phyloP scores from a whole-genome alignment of 2,888 invertebrate species.

The Spicauda simplicius region DNA sequence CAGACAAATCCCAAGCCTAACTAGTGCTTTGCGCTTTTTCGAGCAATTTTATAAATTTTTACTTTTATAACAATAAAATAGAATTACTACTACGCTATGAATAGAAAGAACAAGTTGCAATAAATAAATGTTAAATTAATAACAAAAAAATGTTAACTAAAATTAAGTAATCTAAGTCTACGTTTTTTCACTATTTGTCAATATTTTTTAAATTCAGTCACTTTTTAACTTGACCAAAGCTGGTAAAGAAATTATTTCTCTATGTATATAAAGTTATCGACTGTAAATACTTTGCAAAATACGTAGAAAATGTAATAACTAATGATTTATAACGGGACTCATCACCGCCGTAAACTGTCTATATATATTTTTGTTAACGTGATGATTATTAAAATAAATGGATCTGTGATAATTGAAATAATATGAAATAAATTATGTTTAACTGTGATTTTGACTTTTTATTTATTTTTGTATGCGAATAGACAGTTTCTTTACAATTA shows the following conservation, averaged over 20 bases:
- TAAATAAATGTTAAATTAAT: not conserved
- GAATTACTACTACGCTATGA: not conserved
- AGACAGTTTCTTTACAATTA: no score
- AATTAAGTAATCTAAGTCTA: no score
- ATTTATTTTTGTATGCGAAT: not conserved
- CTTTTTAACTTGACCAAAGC: conserved; percentile 25
- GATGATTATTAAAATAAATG: conserved; percentile 84
- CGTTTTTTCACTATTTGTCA: not conserved
- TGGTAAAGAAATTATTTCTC: conserved; percentile 43
- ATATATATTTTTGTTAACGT: conserved; percentile 84
- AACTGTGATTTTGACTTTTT: conserved; percentile 64
- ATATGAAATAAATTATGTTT: conserved; percentile 85
- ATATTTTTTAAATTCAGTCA: conserved; percentile 5
- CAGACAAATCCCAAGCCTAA: not conserved
- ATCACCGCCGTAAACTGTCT: conserved; percentile 76
- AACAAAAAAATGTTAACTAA: not conserved
- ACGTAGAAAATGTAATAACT: conserved; percentile 50
- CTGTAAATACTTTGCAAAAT: conserved; percentile 71
- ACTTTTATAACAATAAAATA: conserved; percentile 18
- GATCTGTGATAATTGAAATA: conserved; percentile 84
- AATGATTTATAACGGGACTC: conserved; percentile 67
- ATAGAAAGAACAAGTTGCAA: not conserved
- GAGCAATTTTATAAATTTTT: conserved; percentile 14
- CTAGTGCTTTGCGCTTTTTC: not conserved
- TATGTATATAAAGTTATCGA: conserved; percentile 71